Conservation (phyloP, 1,140 invertebrate genomes). For the Drosophila ficusphila region DNA sequence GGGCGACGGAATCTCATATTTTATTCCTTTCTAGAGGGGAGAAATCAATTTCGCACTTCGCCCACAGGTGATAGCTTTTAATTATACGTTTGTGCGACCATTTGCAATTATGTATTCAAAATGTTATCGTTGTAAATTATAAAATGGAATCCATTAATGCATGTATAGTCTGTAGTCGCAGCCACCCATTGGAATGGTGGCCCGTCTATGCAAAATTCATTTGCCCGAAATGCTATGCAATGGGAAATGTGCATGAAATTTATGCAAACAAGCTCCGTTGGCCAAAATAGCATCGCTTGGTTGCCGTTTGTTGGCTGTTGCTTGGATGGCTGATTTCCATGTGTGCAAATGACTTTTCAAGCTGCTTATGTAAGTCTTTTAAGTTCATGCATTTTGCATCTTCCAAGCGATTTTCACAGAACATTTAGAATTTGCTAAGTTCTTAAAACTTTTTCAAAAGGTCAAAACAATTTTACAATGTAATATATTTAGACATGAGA, state of each 20-base stretch:
- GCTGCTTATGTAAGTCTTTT: conserved; percentile 13
- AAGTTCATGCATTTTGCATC: conserved; percentile 2
- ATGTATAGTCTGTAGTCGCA: background rate
- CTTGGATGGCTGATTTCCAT: conserved; percentile 22
- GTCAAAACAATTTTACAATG: too few species aligned
- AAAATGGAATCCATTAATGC: conserved; percentile 36
- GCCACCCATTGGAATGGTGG: background rate
- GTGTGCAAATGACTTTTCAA: conserved; percentile 34
- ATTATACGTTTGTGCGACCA: conserved; percentile 5
- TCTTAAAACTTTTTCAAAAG: background rate
- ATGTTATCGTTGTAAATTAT: conserved; percentile 39
- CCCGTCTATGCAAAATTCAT: conserved; percentile 35
- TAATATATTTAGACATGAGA: too few species aligned
- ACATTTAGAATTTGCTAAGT: too few species aligned
- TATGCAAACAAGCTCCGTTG: conserved; percentile 34
- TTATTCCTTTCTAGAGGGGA: conserved; percentile 27
- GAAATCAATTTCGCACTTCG: background rate
- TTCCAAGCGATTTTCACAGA: background rate
- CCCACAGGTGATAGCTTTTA: conserved; percentile 8
- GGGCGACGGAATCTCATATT: conserved; percentile 32
- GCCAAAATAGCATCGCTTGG: conserved; percentile 20
- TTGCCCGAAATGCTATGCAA: conserved; percentile 18
- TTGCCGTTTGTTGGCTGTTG: background rate
- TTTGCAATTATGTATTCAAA: conserved; percentile 5
- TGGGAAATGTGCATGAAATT: conserved; percentile 33